Percentiles rank a stretch among this genome's conserved stretches.
Evolutionary conservation across 2,797 vertebrate species (phyloP).

Genomic region (Etheostoma nigrum): DNA sequence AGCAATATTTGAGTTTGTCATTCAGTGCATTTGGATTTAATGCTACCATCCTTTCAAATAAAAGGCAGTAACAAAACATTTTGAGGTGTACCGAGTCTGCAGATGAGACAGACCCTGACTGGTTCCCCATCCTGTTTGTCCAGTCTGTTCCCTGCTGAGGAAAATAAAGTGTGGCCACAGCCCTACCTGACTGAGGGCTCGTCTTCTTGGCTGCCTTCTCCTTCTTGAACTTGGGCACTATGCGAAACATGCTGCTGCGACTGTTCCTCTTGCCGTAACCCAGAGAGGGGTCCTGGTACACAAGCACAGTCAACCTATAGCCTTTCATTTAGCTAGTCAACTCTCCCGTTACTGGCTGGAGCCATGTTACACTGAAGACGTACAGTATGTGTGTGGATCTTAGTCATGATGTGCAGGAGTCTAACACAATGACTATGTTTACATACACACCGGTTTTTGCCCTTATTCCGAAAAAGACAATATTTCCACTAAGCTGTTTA

Average conservation of each 20-base stretch:
- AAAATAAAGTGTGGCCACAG: constrained; percentile 8
- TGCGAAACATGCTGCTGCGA: constrained; percentile 96
- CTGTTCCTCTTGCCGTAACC: constrained; percentile 98
- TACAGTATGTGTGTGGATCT: constrained; percentile 1
- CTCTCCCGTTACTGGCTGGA: constrained; percentile 53
- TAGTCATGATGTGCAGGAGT: neutral
- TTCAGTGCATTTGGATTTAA: neutral
- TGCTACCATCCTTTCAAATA: constrained; percentile 1
- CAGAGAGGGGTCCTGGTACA: constrained; percentile 92
- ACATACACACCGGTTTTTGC: no score
- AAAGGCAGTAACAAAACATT: constrained; percentile 3
- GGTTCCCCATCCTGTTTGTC: constrained; percentile 13
- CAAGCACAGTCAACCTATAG: constrained; percentile 83
- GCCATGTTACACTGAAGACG: constrained; percentile 40
- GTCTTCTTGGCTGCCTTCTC: constrained; percentile 94
- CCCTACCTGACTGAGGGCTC: constrained; percentile 95
- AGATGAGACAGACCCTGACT: constrained; percentile 8
- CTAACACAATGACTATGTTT: no score
- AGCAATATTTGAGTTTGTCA: neutral
- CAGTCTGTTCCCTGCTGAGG: constrained; percentile 18
- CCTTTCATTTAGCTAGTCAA: constrained; percentile 80
- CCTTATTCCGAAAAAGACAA: no score
- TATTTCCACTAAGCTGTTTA: no score
- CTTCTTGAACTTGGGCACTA: constrained; percentile 99
- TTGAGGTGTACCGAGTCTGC: neutral